phyloP scores from a whole-genome alignment of 2,888 invertebrate species.

The Polymixis lichenea region DNA sequence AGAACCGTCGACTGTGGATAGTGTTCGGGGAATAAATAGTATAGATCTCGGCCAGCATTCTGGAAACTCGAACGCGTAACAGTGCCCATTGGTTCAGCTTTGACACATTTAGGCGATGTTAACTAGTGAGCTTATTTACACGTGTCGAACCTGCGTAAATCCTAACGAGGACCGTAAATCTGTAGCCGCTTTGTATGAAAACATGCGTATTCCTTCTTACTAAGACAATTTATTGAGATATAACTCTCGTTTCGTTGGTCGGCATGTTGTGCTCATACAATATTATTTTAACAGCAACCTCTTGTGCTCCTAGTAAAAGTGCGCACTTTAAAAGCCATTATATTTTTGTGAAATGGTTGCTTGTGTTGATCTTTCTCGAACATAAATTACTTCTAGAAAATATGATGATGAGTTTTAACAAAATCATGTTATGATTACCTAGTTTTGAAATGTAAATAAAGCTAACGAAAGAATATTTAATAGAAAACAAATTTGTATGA shows the following conservation, averaged over 20 bases:
- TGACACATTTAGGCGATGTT: slow-evolving; percentile 79
- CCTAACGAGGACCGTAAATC: slow-evolving; percentile 75
- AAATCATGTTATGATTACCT: slow-evolving; percentile 63
- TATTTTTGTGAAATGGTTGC: slow-evolving; percentile 48
- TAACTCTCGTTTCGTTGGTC: slow-evolving; percentile 50
- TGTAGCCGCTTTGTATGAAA: slow-evolving; percentile 58
- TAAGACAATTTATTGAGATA: slow-evolving; percentile 57
- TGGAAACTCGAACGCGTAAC: slow-evolving; percentile 78
- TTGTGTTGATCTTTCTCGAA: slow-evolving; percentile 44
- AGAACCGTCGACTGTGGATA: slow-evolving; percentile 87
- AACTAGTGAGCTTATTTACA: slow-evolving; percentile 76
- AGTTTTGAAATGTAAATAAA: slow-evolving; percentile 61
- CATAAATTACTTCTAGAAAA: slow-evolving; percentile 43
- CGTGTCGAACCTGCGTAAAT: slow-evolving; percentile 74
- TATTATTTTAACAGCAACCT: slow-evolving; percentile 66
- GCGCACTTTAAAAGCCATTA: slow-evolving; percentile 71
- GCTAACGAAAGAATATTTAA: slow-evolving; percentile 52
- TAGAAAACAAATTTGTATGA: slow-evolving; percentile 56
- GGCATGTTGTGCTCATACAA: slow-evolving; percentile 44
- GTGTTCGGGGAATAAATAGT: slow-evolving; percentile 85
- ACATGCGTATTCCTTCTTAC: slow-evolving; percentile 48
- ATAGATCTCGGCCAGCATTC: slow-evolving; percentile 83
- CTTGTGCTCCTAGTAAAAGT: slow-evolving; percentile 65
- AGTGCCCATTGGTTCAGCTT: slow-evolving; percentile 79
- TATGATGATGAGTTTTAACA: slow-evolving; percentile 47